Evolutionary conservation across 2,797 vertebrate genomes (phyloP), one percentile per base, ranked within the genome.

Genomic region (Enteromius trimaculatus): DNA sequence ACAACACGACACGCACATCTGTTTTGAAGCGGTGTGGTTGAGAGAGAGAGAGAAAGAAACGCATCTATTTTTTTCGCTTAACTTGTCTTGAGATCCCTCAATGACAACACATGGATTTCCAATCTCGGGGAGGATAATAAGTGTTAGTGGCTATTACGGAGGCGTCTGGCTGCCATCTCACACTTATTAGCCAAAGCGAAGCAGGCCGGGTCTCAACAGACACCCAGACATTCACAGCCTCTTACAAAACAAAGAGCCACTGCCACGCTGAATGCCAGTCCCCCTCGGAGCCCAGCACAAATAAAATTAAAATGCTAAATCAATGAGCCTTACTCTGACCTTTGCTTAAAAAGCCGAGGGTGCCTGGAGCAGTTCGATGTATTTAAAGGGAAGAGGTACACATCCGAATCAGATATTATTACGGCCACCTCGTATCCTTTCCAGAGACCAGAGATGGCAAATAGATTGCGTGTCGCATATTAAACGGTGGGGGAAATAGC

Each of bases 261-360:
- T 83, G 84, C 88, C 84, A 84, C 29, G 86, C 85, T 88, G 90
- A 92, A 92, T 91, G 89, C 87, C 89, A 88, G 86, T 87, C 89
- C 91, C 89, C 88, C 83, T 91, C 77, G 89, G 89, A 90, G 88
- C 80, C 64, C 75, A 72, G 86, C 89, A 86, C 91, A 90, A 92
- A 91, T 90, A 91, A 87, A 91, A 92, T 90, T 90, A 86, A 91
- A 90, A 91, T 90, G 90, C 89, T 89, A 88, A 90, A 92, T 92
- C 91, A 89, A 91, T 91, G 89, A 88, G 88, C 89, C 84, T 90
- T 89, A 86, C 84, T 84, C 81, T 92, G 91, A 91, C 90, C 91
- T 92, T 92, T 90, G 87, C 86, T 89, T 90, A 89, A 88, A 92
- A 89, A 89, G 87, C 84, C 60, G 84, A 82, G 84, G 82, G 83